Evolutionary conservation across 2,888 invertebrate species (phyloP), one percentile per base, ranked within the genome.

Genomic region (Galerucella calmariensis): DNA sequence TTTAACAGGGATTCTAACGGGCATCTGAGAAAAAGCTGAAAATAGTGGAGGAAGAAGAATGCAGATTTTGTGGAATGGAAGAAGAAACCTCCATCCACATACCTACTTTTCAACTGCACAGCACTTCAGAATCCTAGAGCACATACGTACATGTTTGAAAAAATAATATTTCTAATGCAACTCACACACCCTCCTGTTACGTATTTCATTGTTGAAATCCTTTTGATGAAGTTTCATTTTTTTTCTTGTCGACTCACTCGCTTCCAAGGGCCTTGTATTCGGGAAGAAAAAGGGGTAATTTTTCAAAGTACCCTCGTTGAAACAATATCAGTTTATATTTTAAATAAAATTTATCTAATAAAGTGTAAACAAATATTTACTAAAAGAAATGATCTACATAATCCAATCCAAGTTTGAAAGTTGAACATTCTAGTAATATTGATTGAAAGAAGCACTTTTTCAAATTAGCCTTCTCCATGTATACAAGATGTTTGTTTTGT

Each of bases 401-500:
- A 4, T 27, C 27, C 27, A 27, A 27, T 2, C 27, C 6, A 35
- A 35, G 6, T 35, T 35, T 35, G 35, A 5, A 35, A 35, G 5
- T 35, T 5, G 6, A 6, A 35, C 44, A 41, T 35, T n/a, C 6
- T 41, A n/a, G 62, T 16, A 41, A 6, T 35, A 16, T 44, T 65
- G 53, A 61, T 73, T 72, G 72, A 58, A 66, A 65, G 74, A 20
- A 65, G 72, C 72, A 68, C 63, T 70, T 75, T 24, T 68, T 73
- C 62, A 70, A 75, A 75, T 75, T 75, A 71, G 73, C 71, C 65
- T 63, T 72, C 62, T 74, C 48, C 63, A 69, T 67, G 67, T 70
- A 74, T 74, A 72, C 72, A 70, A 70, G 74, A 74, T 72, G 77
- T 72, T 73, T 73, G 70, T 73, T 77, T 75, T 69, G 75, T 75